These are phyloP conservation scores for Oenanthe melanoleuca DNA, from an alignment of 2,113 vertebrate species.

Conservation along the genomic window DNA sequence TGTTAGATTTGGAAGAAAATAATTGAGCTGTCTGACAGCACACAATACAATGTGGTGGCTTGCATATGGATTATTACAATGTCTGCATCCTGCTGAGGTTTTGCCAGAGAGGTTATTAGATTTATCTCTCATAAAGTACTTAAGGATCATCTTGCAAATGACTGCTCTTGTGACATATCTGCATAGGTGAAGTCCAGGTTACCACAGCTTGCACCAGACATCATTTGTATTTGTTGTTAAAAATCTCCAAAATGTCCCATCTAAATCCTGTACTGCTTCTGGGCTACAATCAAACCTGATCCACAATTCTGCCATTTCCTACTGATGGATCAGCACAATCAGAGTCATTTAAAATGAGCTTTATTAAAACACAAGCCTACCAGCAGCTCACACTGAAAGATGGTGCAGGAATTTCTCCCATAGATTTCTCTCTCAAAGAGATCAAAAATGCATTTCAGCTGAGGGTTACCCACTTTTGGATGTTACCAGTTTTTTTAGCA, in stretches of 20 bases:
- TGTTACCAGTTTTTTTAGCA: not conserved
- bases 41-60: not conserved
- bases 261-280: not conserved
- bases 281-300: not conserved
- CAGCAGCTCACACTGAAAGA: not conserved
- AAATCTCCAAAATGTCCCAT: not conserved
- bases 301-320: not conserved
- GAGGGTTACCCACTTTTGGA: not conserved
- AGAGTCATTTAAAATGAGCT: not conserved
- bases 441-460: not conserved
- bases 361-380: not conserved
- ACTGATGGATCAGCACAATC: not conserved
- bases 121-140: conserved; percentile 27
- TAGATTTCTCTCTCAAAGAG: not conserved
- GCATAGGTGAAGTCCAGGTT: not conserved
- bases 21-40: conserved; percentile 31
- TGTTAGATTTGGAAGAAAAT: not conserved
- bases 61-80: not conserved
- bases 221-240: not conserved
- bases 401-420: not conserved
- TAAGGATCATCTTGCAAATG: conserved; percentile 32
- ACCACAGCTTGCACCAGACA: not conserved
- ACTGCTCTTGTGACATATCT: not conserved
- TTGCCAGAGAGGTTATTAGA: conserved; percentile 31
- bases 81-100: conserved; percentile 7